A percentile compares a stretch with the other conserved stretches of the same genome.
Evolutionary conservation across 37 sponge, comb jelly and placozoan species (phyloP).

Genomic region (Diacarnus erythraeanus): DNA sequence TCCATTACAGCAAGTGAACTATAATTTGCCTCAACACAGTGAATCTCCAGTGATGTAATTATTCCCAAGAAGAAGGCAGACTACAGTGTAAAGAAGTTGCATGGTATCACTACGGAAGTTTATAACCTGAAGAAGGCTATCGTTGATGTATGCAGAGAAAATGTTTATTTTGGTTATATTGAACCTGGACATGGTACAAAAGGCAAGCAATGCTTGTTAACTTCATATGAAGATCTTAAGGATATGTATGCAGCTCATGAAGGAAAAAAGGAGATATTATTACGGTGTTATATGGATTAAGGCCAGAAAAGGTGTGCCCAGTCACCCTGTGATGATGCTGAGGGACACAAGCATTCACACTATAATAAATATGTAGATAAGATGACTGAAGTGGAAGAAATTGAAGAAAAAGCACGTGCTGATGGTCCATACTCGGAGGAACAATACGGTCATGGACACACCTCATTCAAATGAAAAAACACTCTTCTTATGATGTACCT

Average conservation of each 20-base stretch:
- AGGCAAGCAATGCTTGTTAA: no score
- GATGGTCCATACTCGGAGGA: constrained; percentile 6
- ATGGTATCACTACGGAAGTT: no score
- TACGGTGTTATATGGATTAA: background rate
- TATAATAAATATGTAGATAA: background rate
- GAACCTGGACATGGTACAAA: no score
- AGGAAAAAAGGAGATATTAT: background rate
- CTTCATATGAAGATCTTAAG: constrained; percentile 8
- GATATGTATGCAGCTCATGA: constrained; percentile 6
- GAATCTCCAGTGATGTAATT: no score
- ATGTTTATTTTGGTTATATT: no score
- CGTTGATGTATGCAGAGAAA: no score
- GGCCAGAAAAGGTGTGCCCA: background rate
- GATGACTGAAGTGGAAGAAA: constrained; percentile 2
- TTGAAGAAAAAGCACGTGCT: background rate
- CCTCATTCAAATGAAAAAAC: constrained; percentile 16
- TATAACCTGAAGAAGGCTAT: no score
- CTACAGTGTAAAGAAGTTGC: no score
- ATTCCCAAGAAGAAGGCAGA: no score
- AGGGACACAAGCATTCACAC: background rate
- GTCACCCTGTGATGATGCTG: no score
- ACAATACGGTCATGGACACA: constrained; percentile 28
- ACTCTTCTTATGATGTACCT: constrained; percentile 11
- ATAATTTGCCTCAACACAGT: no score
- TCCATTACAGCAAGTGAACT: no score